phyloP scores from a whole-genome alignment of 2,113 vertebrate species.

The Erythrolamprus reginae region DNA sequence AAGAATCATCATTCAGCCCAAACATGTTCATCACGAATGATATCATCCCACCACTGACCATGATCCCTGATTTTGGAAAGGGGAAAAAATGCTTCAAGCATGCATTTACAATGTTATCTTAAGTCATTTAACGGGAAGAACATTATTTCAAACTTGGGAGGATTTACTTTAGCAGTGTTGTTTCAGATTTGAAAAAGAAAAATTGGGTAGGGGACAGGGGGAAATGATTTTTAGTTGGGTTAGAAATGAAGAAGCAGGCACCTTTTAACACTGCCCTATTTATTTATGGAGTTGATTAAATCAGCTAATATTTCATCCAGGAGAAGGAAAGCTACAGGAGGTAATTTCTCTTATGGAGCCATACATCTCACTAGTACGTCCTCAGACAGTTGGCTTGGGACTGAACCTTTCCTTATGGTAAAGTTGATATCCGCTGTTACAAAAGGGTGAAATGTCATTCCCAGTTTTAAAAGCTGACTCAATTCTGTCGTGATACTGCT shows the following conservation, averaged over 20 bases:
- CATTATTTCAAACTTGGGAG: not conserved
- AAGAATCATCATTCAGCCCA: slow-evolving; percentile 38
- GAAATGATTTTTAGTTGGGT: not conserved
- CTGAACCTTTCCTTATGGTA: not conserved
- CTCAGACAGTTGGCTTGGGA: not conserved
- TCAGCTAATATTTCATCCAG: not conserved
- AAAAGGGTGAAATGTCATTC: not conserved
- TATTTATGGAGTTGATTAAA: not conserved
- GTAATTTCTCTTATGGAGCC: not conserved
- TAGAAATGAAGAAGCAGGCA: not conserved
- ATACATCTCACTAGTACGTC: not conserved
- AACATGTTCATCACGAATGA: slow-evolving; percentile 44
- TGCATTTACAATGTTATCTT: not conserved
- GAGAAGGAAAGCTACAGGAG: not conserved
- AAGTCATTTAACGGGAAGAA: not conserved
- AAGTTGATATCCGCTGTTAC: not conserved
- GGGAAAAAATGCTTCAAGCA: slow-evolving; percentile 19
- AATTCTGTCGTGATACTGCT: not conserved
- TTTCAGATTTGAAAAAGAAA: not conserved
- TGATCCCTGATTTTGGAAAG: slow-evolving; percentile 15
- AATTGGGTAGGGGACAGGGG: not conserved
- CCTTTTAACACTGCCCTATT: not conserved
- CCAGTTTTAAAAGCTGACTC: not conserved
- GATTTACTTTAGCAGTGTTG: not conserved
- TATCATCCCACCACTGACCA: slow-evolving; percentile 25